Conservation (phyloP, 1,140 invertebrate genomes). For the Rhizoglyphus robini region DNA sequence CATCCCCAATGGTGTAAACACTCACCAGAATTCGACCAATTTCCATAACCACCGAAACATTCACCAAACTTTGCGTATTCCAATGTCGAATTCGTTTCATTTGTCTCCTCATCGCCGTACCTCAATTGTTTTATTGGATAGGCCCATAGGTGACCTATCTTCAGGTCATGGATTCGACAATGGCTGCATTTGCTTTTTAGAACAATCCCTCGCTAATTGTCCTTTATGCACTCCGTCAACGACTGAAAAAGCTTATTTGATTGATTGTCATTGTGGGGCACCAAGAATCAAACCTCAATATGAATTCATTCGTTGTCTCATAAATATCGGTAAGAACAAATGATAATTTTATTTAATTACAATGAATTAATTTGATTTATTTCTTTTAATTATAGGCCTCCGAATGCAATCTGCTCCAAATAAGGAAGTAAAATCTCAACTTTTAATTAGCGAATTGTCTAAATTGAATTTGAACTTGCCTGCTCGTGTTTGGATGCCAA, state of each 20-base stretch:
- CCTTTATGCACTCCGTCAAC: background rate
- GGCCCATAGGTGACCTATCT: slow-evolving; percentile 66
- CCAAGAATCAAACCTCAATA: slow-evolving; percentile 66
- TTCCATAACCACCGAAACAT: background rate
- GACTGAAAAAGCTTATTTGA: slow-evolving; percentile 40
- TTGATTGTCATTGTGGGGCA: slow-evolving; percentile 57
- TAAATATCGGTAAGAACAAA: slow-evolving; percentile 61
- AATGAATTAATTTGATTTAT: background rate
- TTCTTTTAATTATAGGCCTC: slow-evolving; percentile 19
- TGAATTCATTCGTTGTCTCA: slow-evolving; percentile 67
- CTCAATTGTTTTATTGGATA: background rate
- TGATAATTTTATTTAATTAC: background rate
- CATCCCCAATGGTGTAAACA: background rate
- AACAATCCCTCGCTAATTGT: slow-evolving; percentile 44
- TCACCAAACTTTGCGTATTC: background rate
- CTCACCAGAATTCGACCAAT: background rate
- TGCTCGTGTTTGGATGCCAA: slow-evolving; percentile 88
- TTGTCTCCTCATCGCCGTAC: background rate
- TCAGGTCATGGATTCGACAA: slow-evolving; percentile 91
- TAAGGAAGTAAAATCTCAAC: slow-evolving; percentile 69
- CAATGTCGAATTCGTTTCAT: slow-evolving; percentile 1
- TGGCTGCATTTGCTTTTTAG: slow-evolving; percentile 74
- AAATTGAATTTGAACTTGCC: slow-evolving; percentile 91
- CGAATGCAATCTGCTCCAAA: slow-evolving; percentile 71
- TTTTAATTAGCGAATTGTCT: slow-evolving; percentile 77